These are phyloP conservation scores for Forbesichthys agassizii DNA, from an alignment of 2,113 vertebrate species.

Conservation along the genomic window DNA sequence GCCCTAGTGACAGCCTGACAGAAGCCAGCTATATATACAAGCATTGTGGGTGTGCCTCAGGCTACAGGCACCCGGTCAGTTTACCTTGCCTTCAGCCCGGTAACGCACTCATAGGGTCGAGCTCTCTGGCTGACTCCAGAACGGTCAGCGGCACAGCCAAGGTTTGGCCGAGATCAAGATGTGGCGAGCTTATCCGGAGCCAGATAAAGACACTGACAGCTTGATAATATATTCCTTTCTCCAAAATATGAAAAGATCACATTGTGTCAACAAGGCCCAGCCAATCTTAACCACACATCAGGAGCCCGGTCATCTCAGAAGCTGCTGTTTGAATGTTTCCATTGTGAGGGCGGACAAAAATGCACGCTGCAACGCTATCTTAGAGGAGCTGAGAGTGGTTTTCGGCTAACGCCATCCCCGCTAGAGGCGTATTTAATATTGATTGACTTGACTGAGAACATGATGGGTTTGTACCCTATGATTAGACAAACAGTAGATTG, in stretches of 20 bases:
- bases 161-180: neutral
- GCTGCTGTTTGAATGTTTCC: constrained; percentile 48
- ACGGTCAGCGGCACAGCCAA: neutral
- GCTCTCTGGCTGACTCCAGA: neutral
- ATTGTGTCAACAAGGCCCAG: constrained; percentile 42
- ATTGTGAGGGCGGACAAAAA: constrained; percentile 32
- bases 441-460: constrained; percentile 48
- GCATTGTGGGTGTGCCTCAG: neutral
- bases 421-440: constrained; percentile 51
- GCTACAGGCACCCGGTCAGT: constrained; percentile 8
- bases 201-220: constrained; percentile 37
- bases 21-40: constrained; percentile 50
- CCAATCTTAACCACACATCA: constrained; percentile 53
- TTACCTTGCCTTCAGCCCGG: constrained; percentile 19
- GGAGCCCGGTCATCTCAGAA: constrained; percentile 34
- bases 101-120: neutral
- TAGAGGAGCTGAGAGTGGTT: constrained; percentile 46
- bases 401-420: constrained; percentile 28
- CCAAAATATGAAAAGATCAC: constrained; percentile 38
- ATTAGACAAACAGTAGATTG: constrained; percentile 44
- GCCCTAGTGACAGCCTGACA: constrained; percentile 59
- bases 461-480: constrained; percentile 41
- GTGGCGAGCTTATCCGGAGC: constrained; percentile 11
- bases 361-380: constrained; percentile 19
- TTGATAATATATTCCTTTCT: constrained; percentile 34